Conservation (phyloP, 2,888 invertebrate genomes). For the Brachyptera putata region DNA sequence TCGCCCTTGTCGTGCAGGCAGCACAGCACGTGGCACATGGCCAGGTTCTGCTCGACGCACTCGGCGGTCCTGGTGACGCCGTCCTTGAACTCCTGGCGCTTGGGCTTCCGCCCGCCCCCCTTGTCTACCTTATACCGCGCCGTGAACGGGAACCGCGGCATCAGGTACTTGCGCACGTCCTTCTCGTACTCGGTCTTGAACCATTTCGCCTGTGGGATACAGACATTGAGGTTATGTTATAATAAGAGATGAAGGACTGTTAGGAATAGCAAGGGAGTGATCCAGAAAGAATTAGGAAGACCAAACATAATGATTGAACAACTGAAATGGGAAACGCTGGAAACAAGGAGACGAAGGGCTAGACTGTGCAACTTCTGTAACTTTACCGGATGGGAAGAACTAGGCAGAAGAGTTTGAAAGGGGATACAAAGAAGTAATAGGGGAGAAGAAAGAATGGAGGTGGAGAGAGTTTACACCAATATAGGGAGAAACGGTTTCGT, state of each 20-base stretch:
- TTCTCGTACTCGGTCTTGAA: constrained; percentile 31
- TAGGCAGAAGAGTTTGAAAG: too few relatives aligned
- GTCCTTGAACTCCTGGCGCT: neutral
- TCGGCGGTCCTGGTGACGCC: constrained; percentile 43
- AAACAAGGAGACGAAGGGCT: too few relatives aligned
- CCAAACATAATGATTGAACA: too few relatives aligned
- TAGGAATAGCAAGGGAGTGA: too few relatives aligned
- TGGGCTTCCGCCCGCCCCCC: constrained; percentile 17
- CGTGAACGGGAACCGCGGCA: constrained; percentile 33
- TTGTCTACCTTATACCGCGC: neutral
- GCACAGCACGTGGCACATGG: constrained; percentile 51
- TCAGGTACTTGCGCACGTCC: constrained; percentile 30
- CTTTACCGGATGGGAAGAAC: too few relatives aligned
- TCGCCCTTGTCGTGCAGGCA: constrained; percentile 45
- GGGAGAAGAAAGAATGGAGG: too few relatives aligned
- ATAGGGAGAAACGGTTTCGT: too few relatives aligned
- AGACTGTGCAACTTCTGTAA: too few relatives aligned
- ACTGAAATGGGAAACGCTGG: too few relatives aligned
- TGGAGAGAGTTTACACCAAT: too few relatives aligned
- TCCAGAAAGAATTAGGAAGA: too few relatives aligned
- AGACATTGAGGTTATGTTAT: constrained; percentile 10
- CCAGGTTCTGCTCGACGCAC: constrained; percentile 54
- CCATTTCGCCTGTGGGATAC: constrained; percentile 33
- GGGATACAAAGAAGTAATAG: too few relatives aligned
- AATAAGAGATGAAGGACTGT: constrained; percentile 9